Evolutionary conservation across 2,888 invertebrate species (phyloP).

Genomic region (Eugnorisma glareosa): DNA sequence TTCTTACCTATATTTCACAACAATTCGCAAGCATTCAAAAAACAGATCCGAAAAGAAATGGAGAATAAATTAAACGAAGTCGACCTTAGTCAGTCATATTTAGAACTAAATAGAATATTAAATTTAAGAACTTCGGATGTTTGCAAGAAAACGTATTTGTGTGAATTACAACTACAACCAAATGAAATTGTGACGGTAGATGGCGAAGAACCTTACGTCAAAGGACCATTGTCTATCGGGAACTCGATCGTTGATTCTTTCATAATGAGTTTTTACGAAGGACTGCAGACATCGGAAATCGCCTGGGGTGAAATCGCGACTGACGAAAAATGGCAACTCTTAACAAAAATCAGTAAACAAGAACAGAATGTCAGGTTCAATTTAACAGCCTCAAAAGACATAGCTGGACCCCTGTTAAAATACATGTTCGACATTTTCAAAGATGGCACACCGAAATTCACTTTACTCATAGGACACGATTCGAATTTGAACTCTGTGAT

Average conservation of each 20-base stretch:
- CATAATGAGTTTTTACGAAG: slow-evolving; percentile 84
- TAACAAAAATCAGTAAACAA: slow-evolving; percentile 73
- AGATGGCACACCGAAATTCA: slow-evolving; percentile 70
- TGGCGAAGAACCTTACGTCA: slow-evolving; percentile 76
- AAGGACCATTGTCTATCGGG: slow-evolving; percentile 76
- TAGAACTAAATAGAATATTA: slow-evolving; percentile 75
- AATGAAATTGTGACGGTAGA: slow-evolving; percentile 70
- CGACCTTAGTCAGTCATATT: slow-evolving; percentile 71
- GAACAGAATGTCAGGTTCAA: slow-evolving; percentile 81
- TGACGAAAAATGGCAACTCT: slow-evolving; percentile 73
- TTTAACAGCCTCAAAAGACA: slow-evolving; percentile 72
- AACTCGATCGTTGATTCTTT: slow-evolving; percentile 79
- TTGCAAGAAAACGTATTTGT: slow-evolving; percentile 74
- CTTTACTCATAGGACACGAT: slow-evolving; percentile 82
- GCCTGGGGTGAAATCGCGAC: slow-evolving; percentile 81
- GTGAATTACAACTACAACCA: slow-evolving; percentile 73
- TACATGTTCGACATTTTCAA: slow-evolving; percentile 75
- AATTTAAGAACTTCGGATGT: slow-evolving; percentile 75
- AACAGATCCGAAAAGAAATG: slow-evolving; percentile 73
- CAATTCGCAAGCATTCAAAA: slow-evolving; percentile 67
- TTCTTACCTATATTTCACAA: slow-evolving; percentile 79
- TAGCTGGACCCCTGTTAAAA: slow-evolving; percentile 74
- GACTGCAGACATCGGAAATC: slow-evolving; percentile 73
- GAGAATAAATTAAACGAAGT: slow-evolving; percentile 70
- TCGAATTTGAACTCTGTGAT: slow-evolving; percentile 79